phyloP scores from a whole-genome alignment of 2,113 vertebrate genomes.

The Talpa occidentalis region DNA sequence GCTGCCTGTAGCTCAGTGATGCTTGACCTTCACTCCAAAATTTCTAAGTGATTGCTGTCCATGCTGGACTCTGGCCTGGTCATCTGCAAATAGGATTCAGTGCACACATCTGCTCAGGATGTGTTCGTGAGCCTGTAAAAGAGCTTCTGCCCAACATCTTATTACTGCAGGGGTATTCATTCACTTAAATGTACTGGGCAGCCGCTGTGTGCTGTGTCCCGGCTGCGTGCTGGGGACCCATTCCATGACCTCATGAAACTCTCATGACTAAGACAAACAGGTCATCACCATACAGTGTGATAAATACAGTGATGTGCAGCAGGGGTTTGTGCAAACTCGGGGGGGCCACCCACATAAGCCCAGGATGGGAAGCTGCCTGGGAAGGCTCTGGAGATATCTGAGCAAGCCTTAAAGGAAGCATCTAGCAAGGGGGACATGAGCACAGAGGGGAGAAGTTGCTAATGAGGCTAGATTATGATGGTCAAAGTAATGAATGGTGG shows the following conservation, averaged over 20 bases:
- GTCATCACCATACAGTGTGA: neutral
- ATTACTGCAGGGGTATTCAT: neutral
- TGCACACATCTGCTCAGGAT: neutral
- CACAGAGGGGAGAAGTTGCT: neutral
- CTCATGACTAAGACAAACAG: neutral
- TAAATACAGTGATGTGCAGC: neutral
- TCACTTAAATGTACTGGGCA: neutral
- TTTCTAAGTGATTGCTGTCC: neutral
- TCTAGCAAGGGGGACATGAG: neutral
- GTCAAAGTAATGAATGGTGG: neutral
- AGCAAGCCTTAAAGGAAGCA: neutral
- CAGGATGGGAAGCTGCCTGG: neutral
- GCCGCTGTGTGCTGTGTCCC: neutral
- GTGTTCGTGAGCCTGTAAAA: neutral
- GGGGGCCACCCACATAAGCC: neutral
- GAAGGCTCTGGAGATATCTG: neutral
- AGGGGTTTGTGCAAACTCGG: neutral
- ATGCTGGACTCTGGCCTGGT: neutral
- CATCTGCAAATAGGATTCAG: neutral
- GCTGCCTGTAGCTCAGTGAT: neutral
- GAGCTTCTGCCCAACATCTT: neutral
- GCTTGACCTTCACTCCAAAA: neutral
- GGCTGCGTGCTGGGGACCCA: neutral
- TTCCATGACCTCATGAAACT: neutral
- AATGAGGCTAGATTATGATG: neutral